Conservation (phyloP, 2,888 invertebrate species). For the Lithophane socia region DNA sequence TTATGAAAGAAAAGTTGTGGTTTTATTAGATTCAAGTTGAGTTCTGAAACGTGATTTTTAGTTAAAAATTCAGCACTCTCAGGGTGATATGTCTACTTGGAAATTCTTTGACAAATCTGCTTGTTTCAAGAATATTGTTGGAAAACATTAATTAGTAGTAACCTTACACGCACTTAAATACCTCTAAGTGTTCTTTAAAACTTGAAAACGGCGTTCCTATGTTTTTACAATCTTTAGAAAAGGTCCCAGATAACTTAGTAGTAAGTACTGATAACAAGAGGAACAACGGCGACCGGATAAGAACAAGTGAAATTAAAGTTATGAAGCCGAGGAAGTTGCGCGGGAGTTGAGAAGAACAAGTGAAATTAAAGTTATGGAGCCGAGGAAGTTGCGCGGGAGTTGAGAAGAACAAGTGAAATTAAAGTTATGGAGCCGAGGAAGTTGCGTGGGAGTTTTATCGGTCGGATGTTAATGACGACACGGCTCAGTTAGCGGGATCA, state of each 20-base stretch:
- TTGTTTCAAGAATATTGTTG: neutral
- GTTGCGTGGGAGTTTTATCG: neutral
- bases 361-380: slow-evolving; percentile 14
- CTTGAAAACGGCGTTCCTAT: neutral
- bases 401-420: slow-evolving; percentile 7
- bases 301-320: slow-evolving; percentile 17
- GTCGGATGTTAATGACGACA: slow-evolving; percentile 1
- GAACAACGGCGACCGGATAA: neutral
- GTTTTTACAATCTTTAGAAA: neutral
- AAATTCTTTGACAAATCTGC: neutral
- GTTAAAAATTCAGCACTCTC: slow-evolving; percentile 6
- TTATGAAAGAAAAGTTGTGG: slow-evolving; percentile 20
- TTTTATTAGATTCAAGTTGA: slow-evolving; percentile 12
- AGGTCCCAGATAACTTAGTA: neutral
- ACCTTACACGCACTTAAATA: neutral
- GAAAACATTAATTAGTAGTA: neutral
- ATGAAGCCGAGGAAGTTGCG: slow-evolving; percentile 1
- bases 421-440: slow-evolving; percentile 16
- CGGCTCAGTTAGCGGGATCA: slow-evolving; percentile 1
- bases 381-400: neutral
- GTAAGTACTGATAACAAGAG: slow-evolving; percentile 1
- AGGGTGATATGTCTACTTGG: neutral
- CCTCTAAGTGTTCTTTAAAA: neutral
- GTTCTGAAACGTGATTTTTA: slow-evolving; percentile 8
- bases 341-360: slow-evolving; percentile 2